A percentile compares a stretch with the other conserved stretches of the same genome.
Evolutionary conservation across 2,113 vertebrate genomes (phyloP).

Genomic region (Monopterus albus): DNA sequence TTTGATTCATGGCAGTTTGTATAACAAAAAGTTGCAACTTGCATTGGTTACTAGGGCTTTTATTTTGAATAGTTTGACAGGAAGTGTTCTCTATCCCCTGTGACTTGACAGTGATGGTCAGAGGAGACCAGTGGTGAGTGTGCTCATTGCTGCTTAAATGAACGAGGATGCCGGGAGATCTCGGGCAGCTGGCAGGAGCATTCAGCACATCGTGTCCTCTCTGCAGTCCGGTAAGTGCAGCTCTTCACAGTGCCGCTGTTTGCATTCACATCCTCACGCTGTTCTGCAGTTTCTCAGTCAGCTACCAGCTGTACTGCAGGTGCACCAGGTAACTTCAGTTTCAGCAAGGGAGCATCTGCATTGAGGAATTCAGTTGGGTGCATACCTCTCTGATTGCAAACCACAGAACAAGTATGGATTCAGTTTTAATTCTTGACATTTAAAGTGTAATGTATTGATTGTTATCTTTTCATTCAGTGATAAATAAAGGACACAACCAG

Average conservation of each 20-base stretch:
- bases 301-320: conserved; percentile 56
- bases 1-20: too few species aligned
- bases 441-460: neutral
- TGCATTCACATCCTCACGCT: neutral
- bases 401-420: neutral
- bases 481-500: neutral
- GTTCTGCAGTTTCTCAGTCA: conserved; percentile 24
- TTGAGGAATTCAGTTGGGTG: neutral
- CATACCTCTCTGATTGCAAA: neutral
- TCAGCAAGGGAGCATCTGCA: conserved; percentile 57
- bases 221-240: conserved; percentile 48
- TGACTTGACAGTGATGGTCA: conserved; percentile 6
- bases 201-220: neutral
- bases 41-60: neutral
- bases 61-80: conserved; percentile 45
- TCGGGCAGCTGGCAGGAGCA: conserved; percentile 7
- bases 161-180: conserved; percentile 42
- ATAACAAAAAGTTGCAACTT: too few species aligned
- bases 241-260: neutral
- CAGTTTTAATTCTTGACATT: neutral
- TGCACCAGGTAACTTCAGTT: conserved; percentile 61
- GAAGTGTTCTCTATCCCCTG: conserved; percentile 10
- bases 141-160: conserved; percentile 11
- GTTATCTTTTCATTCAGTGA: neutral
- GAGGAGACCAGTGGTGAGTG: conserved; percentile 30